phyloP scores from a whole-genome alignment of 2,113 vertebrate genomes.

The Lathamus discolor region DNA sequence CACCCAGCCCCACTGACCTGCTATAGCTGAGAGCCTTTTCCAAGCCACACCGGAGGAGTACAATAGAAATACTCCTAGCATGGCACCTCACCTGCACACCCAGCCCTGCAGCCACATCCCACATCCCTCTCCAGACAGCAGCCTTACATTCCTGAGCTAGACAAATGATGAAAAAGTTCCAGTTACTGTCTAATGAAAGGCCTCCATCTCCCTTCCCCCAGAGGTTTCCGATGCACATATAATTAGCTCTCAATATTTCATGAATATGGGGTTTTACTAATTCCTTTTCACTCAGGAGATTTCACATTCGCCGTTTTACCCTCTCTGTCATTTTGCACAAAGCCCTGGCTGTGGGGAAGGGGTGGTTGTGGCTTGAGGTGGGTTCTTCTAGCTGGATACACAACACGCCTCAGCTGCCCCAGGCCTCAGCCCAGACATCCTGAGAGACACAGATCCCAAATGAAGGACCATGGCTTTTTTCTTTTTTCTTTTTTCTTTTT shows the following conservation, averaged over 20 bases:
- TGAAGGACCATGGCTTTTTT: not conserved
- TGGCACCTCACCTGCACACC: slow-evolving; percentile 63
- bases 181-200: slow-evolving; percentile 71
- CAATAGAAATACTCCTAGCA: slow-evolving; percentile 6
- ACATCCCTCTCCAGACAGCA: slow-evolving; percentile 63
- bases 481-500: not conserved
- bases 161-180: slow-evolving; percentile 71
- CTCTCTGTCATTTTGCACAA: slow-evolving; percentile 58
- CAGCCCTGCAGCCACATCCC: slow-evolving; percentile 69
- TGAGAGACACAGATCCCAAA: slow-evolving; percentile 2
- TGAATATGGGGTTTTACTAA: slow-evolving; percentile 64
- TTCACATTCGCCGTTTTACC: not conserved
- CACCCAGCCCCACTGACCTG: not conserved
- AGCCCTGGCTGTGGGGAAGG: slow-evolving; percentile 10
- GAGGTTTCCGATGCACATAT: slow-evolving; percentile 71
- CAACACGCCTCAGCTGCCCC: not conserved
- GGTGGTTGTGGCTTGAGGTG: not conserved
- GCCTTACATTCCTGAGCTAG: slow-evolving; percentile 69
- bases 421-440: slow-evolving; percentile 19
- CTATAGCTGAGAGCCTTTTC: not conserved
- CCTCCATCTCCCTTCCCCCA: slow-evolving; percentile 64
- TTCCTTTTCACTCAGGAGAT: slow-evolving; percentile 68
- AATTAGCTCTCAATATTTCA: slow-evolving; percentile 65
- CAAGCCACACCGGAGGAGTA: not conserved
- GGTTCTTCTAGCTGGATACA: slow-evolving; percentile 2